Evolutionary conservation across 2,888 invertebrate species (phyloP), one percentile per base, ranked within the genome.

Genomic region (Eupithecia inturbata): DNA sequence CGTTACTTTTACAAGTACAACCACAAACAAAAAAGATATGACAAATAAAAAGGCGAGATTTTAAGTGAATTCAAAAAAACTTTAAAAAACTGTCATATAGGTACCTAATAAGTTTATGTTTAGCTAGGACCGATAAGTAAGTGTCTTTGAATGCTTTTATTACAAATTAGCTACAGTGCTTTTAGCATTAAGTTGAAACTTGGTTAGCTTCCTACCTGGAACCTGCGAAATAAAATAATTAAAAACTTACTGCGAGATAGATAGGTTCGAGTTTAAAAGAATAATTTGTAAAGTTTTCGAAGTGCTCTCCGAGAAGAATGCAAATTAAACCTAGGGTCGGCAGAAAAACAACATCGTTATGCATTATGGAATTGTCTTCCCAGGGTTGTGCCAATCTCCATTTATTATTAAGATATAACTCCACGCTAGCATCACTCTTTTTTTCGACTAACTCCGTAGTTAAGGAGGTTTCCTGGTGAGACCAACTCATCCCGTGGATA

Each of bases 271-370:
- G 77, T 77, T n/a, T 78, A 53, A 73, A 73, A 77, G 74, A 75
- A 75, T 77, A 75, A 68, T 78, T 77, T 79, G 68, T 72, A 74
- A 72, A 77, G 77, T 77, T 77, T 70, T 67, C 69, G 12, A 71
- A 76, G 76, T 73, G 71, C 66, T 73, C 68, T 70, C 66, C 62
- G 60, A 60, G 53, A 53, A 68, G 74, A 74, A 71, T 77, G 72
- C 72, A 77, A 77, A 74, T 77, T 74, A 74, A 68, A 67, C 31
- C 73, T 26, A 68, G 68, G 66, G 26, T 53, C 39, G 67, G 78
- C 81, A 76, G 81, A 78, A 79, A 84, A 87, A 87, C 86, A 85
- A 87, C 83, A 88, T 84, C 82, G 83, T 84, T 87, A 84, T 87
- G 82, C 83, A 85, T 83, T 85, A 84, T 83, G 82, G 78, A 81